Conservation (phyloP, 2,888 invertebrate species). For the Cabera pusaria region DNA sequence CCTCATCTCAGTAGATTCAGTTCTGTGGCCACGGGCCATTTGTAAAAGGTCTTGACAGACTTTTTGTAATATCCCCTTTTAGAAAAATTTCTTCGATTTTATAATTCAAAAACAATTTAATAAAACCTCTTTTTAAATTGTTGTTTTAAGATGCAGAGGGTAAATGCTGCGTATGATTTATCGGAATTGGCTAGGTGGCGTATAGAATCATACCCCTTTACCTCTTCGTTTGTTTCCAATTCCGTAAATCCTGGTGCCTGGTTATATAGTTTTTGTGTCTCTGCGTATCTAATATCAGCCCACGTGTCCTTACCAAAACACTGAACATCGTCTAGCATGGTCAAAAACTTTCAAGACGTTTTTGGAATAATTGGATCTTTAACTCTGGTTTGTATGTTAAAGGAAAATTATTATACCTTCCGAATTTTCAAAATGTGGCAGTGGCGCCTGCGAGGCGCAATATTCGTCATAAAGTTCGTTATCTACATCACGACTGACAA, state of each 20-base stretch:
- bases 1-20: conserved; percentile 22
- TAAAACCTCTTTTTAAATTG: conserved; percentile 23
- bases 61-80: conserved; percentile 16
- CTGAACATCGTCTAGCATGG: conserved; percentile 17
- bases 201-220: conserved; percentile 25
- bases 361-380: conserved; percentile 23
- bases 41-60: conserved; percentile 22
- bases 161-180: conserved; percentile 30
- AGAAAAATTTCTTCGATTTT: conserved; percentile 12
- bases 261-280: conserved; percentile 27
- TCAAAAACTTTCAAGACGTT: conserved; percentile 13
- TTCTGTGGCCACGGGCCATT: no score
- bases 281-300: conserved; percentile 23
- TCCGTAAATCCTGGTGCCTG: conserved; percentile 26
- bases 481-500: no score
- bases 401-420: no score
- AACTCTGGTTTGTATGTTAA: conserved; percentile 14
- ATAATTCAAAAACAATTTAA: conserved; percentile 14
- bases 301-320: conserved; percentile 15
- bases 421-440: no score
- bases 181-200: conserved; percentile 25
- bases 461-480: no score
- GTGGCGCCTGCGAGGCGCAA: no score
- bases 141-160: conserved; percentile 30
- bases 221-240: conserved; percentile 26